These are phyloP conservation scores for Volucella inanis DNA, from an alignment of 2,888 invertebrate genomes.

Conservation along the genomic window DNA sequence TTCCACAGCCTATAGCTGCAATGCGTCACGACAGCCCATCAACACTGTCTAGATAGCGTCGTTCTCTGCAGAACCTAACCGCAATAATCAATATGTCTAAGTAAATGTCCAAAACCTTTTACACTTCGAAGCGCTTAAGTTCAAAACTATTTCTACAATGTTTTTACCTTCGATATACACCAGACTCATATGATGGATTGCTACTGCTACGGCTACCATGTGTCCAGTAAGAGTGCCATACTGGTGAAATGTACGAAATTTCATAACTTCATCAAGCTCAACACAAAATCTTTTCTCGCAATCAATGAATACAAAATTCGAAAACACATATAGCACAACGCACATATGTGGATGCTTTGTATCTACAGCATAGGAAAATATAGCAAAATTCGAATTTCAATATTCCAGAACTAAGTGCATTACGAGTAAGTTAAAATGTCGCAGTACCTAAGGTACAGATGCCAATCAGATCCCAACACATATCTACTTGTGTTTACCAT, in stretches of 20 bases:
- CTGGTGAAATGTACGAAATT: slow-evolving; percentile 33
- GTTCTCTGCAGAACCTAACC: slow-evolving; percentile 30
- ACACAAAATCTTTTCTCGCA: slow-evolving; percentile 16
- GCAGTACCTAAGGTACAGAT: slow-evolving; percentile 25
- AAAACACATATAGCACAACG: neutral
- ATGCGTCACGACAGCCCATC: slow-evolving; percentile 27
- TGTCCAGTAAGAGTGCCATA: slow-evolving; percentile 24
- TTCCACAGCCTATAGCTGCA: slow-evolving; percentile 10
- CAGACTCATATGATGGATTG: neutral
- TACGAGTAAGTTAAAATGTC: slow-evolving; percentile 28
- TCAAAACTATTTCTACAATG: slow-evolving; percentile 24
- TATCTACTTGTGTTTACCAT: neutral
- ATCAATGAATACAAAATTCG: neutral
- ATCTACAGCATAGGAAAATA: neutral
- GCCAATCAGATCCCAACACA: slow-evolving; percentile 34
- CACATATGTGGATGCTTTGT: neutral
- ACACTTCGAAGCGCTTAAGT: slow-evolving; percentile 26
- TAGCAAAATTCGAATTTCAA: slow-evolving; percentile 15
- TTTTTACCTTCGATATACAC: neutral
- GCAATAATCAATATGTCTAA: slow-evolving; percentile 52
- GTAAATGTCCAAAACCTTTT: slow-evolving; percentile 49
- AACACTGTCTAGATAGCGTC: slow-evolving; percentile 7
- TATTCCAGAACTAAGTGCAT: slow-evolving; percentile 48
- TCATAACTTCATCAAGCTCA: slow-evolving; percentile 12
- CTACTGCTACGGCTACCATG: slow-evolving; percentile 2